Conservation (phyloP, 2,797 vertebrate species). For the Buphagus erythrorhynchus region DNA sequence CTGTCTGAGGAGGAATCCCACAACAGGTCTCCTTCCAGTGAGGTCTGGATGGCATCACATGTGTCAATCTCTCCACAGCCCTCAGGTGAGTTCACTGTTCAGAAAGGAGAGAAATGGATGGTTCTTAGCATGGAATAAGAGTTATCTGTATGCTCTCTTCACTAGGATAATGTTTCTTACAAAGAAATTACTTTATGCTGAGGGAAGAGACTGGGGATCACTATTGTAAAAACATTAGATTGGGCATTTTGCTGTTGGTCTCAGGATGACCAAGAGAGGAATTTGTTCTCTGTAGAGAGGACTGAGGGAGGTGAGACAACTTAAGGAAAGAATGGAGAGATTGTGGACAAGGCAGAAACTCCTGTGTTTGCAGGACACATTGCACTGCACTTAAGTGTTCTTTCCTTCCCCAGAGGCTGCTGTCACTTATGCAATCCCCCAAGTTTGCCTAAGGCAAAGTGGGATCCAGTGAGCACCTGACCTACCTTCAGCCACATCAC, state of each 20-base stretch:
- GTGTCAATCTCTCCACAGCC: not conserved
- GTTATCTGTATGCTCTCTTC: not conserved
- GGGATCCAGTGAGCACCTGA: not conserved
- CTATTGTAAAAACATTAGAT: not conserved
- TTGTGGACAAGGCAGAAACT: not conserved
- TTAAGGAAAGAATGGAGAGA: not conserved
- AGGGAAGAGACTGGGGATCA: not conserved
- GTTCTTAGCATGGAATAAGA: not conserved
- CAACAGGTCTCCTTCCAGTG: not conserved
- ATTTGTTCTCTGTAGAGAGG: not conserved
- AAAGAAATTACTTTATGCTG: not conserved
- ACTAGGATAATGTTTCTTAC: not conserved
- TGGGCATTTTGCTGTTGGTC: not conserved
- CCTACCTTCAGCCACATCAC: not conserved
- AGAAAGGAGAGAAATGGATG: not conserved
- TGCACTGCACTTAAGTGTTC: not conserved
- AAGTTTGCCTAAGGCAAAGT: not conserved
- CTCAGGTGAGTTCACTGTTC: not conserved
- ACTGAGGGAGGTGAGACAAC: not conserved
- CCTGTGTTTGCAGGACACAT: fast-evolving
- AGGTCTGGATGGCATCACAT: not conserved
- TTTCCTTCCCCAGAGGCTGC: not conserved
- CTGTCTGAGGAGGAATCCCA: not conserved
- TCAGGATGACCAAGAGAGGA: not conserved
- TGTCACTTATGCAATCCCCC: not conserved